Evolutionary conservation across 2,888 invertebrate genomes (phyloP), one percentile per base, ranked within the genome.

Genomic region (Cheilosia variabilis): DNA sequence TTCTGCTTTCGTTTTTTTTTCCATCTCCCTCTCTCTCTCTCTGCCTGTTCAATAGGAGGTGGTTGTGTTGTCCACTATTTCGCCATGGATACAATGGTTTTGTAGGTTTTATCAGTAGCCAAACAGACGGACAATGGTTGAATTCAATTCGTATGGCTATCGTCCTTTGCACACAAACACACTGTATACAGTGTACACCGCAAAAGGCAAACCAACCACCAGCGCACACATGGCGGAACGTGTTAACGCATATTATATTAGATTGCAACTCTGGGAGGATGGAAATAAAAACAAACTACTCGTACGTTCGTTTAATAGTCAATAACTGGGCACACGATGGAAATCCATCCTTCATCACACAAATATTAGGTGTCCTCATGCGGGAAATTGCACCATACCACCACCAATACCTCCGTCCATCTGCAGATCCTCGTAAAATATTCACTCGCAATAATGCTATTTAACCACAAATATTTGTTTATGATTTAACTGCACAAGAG

Each of bases 221-320:
- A 37, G 34, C 43, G 34, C 57, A 76, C 55, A 73, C 72, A 81
- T 76, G 57, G 55, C 76, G 86, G 68, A 81, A 81, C 86, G 86
- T 86, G 86, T 86, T 86, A 62, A 81, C 81, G 86, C 86, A 86
- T 86, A 81, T 86, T 24, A 86, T 86, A 55, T 81, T 71, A 77
- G 66, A 77, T 66, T 80, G 63, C 52, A 69, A 10, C 72, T 37
- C 55, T 31, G 19, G 27, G 68, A 50, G 45, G 68, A 60, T 31
- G 5, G 41, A 52, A 9, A 34, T 37, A 52, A 24, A 68, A 52
- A 68, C 58, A 55, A 60, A 66, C 37, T 10, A 5, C 45, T 34
- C 15, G 37, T 68, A 13, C 19, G 22, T 57, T 27, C 34, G 31
- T 75, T 71, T 55, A 71, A 75, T 62, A 77, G 86, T 81, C 86